Conservation (phyloP, 2,888 invertebrate genomes). For the Polietes domitor region DNA sequence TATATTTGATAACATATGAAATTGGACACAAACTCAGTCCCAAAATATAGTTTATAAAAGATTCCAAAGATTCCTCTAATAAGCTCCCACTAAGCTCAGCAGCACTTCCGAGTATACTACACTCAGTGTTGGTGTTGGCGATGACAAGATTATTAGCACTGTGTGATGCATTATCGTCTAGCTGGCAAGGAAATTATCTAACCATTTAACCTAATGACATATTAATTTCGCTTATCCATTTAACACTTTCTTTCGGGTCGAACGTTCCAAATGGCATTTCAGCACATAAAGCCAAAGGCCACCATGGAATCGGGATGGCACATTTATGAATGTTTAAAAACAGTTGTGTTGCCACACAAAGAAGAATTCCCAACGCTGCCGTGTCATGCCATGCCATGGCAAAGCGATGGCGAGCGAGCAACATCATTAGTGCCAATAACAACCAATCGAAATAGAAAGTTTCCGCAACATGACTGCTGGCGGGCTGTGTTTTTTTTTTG, state of each 20-base stretch:
- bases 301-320: background rate
- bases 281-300: background rate
- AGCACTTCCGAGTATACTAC: too few species aligned
- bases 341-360: background rate
- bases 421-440: background rate
- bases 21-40: too few species aligned
- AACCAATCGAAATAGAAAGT: constrained; percentile 32
- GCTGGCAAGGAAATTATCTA: background rate
- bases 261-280: background rate
- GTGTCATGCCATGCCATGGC: background rate
- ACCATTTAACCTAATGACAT: constrained; percentile 16
- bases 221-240: background rate
- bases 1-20: too few species aligned
- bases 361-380: background rate
- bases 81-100: too few species aligned
- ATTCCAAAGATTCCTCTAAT: too few species aligned
- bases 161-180: too few species aligned
- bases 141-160: too few species aligned
- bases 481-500: too few species aligned
- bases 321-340: background rate
- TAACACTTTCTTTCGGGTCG: background rate
- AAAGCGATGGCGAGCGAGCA: background rate
- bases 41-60: too few species aligned
- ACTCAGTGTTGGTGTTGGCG: too few species aligned
- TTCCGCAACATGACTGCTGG: background rate